Evolutionary conservation across 2,888 invertebrate species (phyloP).

Genomic region (Alviniconcha strummeri): DNA sequence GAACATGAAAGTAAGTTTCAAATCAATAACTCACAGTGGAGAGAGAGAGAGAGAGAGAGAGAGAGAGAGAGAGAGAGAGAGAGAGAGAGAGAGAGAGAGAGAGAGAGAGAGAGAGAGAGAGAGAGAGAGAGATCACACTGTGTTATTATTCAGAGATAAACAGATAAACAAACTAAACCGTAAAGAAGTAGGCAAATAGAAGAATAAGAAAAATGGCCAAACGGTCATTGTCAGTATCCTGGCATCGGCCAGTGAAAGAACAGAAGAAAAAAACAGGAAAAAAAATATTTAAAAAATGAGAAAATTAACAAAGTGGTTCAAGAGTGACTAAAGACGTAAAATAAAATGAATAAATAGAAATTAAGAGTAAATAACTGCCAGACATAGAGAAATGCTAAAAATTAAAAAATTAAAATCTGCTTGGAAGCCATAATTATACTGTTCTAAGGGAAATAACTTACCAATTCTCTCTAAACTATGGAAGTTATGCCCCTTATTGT

Average conservation of each 20-base stretch:
- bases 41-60: constrained; percentile 4
- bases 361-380: too few relatives aligned
- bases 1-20: neutral
- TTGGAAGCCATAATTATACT: too few relatives aligned
- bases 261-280: too few relatives aligned
- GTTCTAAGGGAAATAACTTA: too few relatives aligned
- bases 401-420: too few relatives aligned
- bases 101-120: constrained; percentile 19
- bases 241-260: too few relatives aligned
- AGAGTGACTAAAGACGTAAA: too few relatives aligned
- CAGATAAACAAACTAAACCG: neutral
- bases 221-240: neutral
- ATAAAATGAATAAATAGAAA: too few relatives aligned
- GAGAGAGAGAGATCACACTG: neutral
- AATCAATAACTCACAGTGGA: neutral
- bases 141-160: neutral
- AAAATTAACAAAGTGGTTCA: neutral
- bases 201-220: neutral
- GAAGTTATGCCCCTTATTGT: too few relatives aligned
- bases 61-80: constrained; percentile 25
- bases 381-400: too few relatives aligned
- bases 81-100: constrained; percentile 20
- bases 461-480: too few relatives aligned
- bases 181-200: neutral
- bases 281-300: neutral